Evolutionary conservation across 1,140 invertebrate genomes (phyloP).

Genomic region (Epicauta chinensis): DNA sequence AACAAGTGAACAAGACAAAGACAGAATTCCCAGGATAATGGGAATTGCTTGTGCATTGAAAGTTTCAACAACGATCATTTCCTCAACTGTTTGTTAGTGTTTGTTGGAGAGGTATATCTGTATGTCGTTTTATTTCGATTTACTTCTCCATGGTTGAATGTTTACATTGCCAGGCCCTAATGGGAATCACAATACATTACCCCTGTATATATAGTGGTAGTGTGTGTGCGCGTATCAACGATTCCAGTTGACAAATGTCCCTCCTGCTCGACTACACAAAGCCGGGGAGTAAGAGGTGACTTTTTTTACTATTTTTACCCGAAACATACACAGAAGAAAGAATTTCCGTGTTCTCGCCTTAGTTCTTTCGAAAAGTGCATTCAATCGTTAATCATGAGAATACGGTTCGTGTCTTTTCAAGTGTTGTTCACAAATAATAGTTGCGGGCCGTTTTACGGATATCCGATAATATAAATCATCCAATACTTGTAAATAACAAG

Average conservation of each 20-base stretch:
- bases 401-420: constrained; percentile 30
- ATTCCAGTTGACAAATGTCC: constrained; percentile 36
- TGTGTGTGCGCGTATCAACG: constrained; percentile 24
- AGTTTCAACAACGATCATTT: background rate
- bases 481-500: background rate
- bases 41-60: constrained; percentile 15
- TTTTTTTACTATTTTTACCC: constrained; percentile 34
- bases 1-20: too few relatives aligned
- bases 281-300: constrained; percentile 27
- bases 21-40: constrained; percentile 3
- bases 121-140: too few relatives aligned
- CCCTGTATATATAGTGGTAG: constrained; percentile 19
- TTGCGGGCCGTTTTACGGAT: constrained; percentile 10
- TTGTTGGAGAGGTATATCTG: too few relatives aligned
- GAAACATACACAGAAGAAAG: constrained; percentile 25
- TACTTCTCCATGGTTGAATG: background rate
- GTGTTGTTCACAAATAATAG: constrained; percentile 27
- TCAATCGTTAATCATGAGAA: constrained; percentile 41
- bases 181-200: constrained; percentile 39
- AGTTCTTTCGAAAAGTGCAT: constrained; percentile 36
- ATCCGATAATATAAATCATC: background rate
- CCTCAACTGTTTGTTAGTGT: too few relatives aligned
- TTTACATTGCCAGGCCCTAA: constrained; percentile 21
- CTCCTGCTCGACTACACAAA: constrained; percentile 32
- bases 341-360: constrained; percentile 39